Evolutionary conservation across 2,113 vertebrate species (phyloP).

Genomic region (Sialia sialis): DNA sequence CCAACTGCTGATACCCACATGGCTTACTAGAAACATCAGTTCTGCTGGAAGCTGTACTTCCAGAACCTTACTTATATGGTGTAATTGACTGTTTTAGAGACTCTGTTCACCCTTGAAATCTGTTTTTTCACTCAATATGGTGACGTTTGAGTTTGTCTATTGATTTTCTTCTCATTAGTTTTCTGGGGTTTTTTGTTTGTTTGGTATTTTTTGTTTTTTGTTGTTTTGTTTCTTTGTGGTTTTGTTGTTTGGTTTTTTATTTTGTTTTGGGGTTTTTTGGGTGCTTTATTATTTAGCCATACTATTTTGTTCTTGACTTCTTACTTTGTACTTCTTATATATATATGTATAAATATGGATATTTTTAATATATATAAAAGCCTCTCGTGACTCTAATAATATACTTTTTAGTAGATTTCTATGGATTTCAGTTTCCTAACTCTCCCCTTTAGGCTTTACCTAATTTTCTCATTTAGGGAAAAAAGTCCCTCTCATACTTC

Average conservation of each 20-base stretch:
- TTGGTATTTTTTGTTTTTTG: neutral
- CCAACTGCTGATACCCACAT: conserved; percentile 18
- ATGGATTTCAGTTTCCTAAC: conserved; percentile 43
- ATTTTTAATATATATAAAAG: neutral
- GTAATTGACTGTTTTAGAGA: conserved; percentile 27
- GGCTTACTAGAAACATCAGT: neutral
- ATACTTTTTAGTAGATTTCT: conserved; percentile 21
- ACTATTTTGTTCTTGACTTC: neutral
- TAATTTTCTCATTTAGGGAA: neutral
- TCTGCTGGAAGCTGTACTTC: conserved; percentile 13
- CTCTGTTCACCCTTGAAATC: conserved; percentile 24
- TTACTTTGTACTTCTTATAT: no score
- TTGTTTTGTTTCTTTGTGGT: neutral
- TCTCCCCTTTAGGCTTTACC: neutral
- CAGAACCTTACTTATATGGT: conserved; percentile 44
- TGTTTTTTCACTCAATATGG: conserved; percentile 17
- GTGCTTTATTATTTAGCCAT: conserved; percentile 1
- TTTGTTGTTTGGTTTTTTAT: neutral
- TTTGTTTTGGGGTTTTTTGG: neutral
- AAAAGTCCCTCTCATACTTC: neutral
- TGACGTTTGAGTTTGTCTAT: conserved; percentile 29
- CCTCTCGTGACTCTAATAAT: neutral
- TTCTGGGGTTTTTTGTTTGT: neutral
- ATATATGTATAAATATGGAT: neutral
- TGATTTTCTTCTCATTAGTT: neutral